Evolutionary conservation across 2,888 invertebrate genomes (phyloP).

Genomic region (Torymus auratus): DNA sequence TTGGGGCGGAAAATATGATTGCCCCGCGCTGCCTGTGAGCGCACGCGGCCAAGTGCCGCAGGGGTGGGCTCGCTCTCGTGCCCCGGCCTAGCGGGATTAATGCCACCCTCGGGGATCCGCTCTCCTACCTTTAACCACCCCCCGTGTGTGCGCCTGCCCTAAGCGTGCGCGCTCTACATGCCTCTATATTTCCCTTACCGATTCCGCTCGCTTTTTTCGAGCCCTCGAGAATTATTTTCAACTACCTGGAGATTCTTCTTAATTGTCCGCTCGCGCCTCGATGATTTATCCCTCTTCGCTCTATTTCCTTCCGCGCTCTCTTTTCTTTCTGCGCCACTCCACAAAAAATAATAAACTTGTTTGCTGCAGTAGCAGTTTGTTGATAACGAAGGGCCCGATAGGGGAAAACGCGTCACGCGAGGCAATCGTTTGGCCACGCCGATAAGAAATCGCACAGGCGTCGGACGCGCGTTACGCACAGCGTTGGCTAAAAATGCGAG

Average conservation of each 20-base stretch:
- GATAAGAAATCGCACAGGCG: no score
- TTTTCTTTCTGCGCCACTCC: no score
- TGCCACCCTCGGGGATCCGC: constrained; percentile 75
- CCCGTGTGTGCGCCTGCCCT: background rate
- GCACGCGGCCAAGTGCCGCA: constrained; percentile 48
- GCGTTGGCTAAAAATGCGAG: no score
- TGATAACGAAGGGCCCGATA: no score
- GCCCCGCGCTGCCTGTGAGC: constrained; percentile 66
- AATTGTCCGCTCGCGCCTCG: constrained; percentile 21
- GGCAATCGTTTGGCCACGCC: no score
- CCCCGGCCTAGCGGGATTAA: constrained; percentile 70
- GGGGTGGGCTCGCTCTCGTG: constrained; percentile 44
- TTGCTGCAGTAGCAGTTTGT: no score
- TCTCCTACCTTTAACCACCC: constrained; percentile 49
- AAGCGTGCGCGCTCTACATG: background rate
- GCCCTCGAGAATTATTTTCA: constrained; percentile 48
- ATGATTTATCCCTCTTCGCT: no score
- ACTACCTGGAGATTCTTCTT: constrained; percentile 45
- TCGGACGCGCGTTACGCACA: no score
- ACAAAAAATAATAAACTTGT: no score
- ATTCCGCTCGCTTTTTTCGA: constrained; percentile 10
- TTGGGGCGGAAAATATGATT: constrained; percentile 76
- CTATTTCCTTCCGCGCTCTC: no score
- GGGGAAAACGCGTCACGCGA: no score
- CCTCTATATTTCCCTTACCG: constrained; percentile 34